Evolutionary conservation across 1,140 invertebrate species (phyloP).

Genomic region (Zaprionus lachaisei): DNA sequence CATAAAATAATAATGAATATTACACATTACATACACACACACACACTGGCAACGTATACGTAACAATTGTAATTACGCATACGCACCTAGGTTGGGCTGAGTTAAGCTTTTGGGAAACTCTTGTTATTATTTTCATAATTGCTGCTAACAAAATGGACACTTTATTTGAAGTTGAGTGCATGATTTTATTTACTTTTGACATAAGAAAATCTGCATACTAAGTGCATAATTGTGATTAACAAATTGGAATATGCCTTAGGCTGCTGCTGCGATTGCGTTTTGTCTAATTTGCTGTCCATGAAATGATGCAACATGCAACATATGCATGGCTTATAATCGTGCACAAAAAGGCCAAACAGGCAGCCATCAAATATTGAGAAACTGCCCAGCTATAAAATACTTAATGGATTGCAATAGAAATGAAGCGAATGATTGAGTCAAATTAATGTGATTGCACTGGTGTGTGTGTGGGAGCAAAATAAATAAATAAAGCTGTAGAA

Average conservation of each 20-base stretch:
- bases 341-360: constrained; percentile 21
- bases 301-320: not conserved
- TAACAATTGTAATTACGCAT: constrained; percentile 23
- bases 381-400: constrained; percentile 12
- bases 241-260: too few species aligned
- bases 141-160: too few species aligned
- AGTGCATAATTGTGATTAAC: too few species aligned
- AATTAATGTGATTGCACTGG: constrained; percentile 52
- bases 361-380: not conserved
- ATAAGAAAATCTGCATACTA: too few species aligned
- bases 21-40: not conserved
- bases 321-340: constrained; percentile 35
- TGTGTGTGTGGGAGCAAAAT: constrained; percentile 56
- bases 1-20: constrained; percentile 18
- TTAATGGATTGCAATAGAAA: constrained; percentile 3
- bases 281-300: too few species aligned
- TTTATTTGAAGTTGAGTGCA: too few species aligned
- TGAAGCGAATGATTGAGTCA: constrained; percentile 21
- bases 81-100: constrained; percentile 14
- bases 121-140: constrained; percentile 28
- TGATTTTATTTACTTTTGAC: not conserved
- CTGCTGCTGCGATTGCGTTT: too few species aligned
- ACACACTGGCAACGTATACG: constrained; percentile 29
- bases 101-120: not conserved
- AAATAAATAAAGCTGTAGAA: constrained; percentile 52